Percentiles rank a stretch among this genome's conserved stretches.
Conservation (phyloP, 2,797 vertebrate genomes). For the Sebastiscus albofasciatus region DNA sequence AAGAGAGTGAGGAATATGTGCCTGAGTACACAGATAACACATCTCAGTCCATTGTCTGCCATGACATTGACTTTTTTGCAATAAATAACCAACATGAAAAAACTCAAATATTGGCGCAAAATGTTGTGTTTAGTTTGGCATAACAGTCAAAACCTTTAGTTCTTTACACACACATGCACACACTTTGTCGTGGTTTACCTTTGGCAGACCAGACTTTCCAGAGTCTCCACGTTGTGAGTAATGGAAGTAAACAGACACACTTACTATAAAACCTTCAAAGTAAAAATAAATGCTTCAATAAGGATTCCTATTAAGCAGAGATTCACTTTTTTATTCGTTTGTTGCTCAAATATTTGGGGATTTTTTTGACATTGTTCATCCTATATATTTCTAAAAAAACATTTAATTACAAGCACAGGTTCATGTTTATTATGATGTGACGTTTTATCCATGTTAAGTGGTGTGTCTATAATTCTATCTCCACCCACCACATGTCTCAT, state of each 20-base stretch:
- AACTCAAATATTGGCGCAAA: conserved; percentile 14
- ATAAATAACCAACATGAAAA: conserved; percentile 33
- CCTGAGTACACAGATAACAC: conserved; percentile 58
- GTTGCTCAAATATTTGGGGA: not conserved
- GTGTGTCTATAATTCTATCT: not conserved
- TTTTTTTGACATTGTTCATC: not conserved
- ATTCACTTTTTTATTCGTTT: not conserved
- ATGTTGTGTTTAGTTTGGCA: conserved; percentile 1
- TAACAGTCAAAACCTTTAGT: not conserved
- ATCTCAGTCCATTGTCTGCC: conserved; percentile 45
- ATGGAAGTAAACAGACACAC: not conserved
- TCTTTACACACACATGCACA: not conserved
- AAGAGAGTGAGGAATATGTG: not conserved
- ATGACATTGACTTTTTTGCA: conserved; percentile 42
- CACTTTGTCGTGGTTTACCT: not conserved
- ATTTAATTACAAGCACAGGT: not conserved
- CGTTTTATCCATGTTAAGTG: not conserved
- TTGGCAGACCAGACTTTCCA: not conserved
- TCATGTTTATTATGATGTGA: not conserved
- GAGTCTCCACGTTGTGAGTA: not conserved
- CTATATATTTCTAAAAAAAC: not conserved
- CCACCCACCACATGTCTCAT: conserved; percentile 1
- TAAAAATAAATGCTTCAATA: not conserved
- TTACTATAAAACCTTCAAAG: not conserved
- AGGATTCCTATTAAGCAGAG: not conserved